Conservation (phyloP, 1,140 invertebrate species). For the Drusus annulatus region DNA sequence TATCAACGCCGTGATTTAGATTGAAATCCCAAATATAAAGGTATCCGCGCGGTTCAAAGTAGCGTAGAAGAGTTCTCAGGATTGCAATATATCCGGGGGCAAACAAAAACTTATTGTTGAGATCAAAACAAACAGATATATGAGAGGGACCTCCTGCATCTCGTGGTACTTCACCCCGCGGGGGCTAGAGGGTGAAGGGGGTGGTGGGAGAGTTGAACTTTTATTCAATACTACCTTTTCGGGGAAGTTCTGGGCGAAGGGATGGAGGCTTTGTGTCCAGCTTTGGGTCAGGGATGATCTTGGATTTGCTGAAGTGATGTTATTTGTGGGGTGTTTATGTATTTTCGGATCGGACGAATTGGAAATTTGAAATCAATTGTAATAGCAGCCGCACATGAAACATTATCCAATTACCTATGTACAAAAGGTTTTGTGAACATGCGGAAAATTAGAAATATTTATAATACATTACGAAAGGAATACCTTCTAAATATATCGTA, state of each 20-base stretch:
- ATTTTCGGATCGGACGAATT: background rate
- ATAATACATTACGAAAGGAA: no score
- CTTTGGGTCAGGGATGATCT: constrained; percentile 32
- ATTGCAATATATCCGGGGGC: constrained; percentile 59
- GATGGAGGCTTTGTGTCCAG: background rate
- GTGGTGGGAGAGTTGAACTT: background rate
- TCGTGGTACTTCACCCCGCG: background rate
- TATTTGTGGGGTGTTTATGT: constrained; percentile 22
- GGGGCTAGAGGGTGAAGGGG: background rate
- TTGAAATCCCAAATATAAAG: constrained; percentile 46
- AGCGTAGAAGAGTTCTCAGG: constrained; percentile 45
- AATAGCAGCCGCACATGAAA: no score
- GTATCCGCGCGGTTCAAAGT: constrained; percentile 40
- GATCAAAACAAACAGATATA: constrained; percentile 60
- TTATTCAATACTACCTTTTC: constrained; percentile 45
- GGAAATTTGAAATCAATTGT: no score
- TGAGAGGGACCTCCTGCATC: constrained; percentile 32
- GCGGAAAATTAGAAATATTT: no score
- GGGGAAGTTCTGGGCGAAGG: constrained; percentile 32
- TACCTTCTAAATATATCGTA: no score
- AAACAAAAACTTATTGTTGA: constrained; percentile 60
- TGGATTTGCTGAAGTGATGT: constrained; percentile 37
- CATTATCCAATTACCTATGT: no score
- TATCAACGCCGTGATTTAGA: no score
- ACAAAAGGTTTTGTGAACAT: no score